Evolutionary conservation across 2,113 vertebrate genomes (phyloP), one percentile per base, ranked within the genome.

Genomic region (Puntigrus tetrazona): DNA sequence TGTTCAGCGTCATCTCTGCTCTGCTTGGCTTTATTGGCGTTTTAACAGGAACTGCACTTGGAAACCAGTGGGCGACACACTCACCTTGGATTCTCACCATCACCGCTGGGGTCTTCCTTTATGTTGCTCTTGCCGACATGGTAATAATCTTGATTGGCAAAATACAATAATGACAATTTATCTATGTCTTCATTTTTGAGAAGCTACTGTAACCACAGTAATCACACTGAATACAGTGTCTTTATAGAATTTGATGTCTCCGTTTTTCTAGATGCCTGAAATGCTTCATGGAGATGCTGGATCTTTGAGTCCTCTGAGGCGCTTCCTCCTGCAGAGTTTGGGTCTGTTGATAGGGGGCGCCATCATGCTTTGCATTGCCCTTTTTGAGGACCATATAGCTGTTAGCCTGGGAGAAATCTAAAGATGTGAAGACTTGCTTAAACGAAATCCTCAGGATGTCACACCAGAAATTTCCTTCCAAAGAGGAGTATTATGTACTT

Each of bases 31-130:
- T 92, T 8, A 84, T 92, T 41, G 96, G 95, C 5, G 90, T 88
- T 13, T 88, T 88, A 0, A 74, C 84, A 3, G 95, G 95, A 27
- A 90, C 88, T 0, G 85, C 90, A 14, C 85, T 94, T 89, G 94
- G 94, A 6, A 89, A 90, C 84, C 91, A 91, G 55, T 93, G 92
- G 1, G 22, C 84, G 1, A 88, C 93, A 7, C 83, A 95, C 84
- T 93, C 94, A 27, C 94, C 94, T 5, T 96, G 95, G 95, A 88
- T 96, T 82, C 95, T 96, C 86, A 91, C 94, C 3, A 14, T 85
- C 89, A 96, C 96, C 0, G 94, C 95, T 0, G 96, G 95, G 31
- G 81, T 95, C 86, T 96, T 96, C 89, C 95, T 96, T 79, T 95
- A 96, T 2, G 94, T 96, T 88, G 94, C 95, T 22, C 88, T 96